Evolutionary conservation across 2,797 vertebrate genomes (phyloP).

Genomic region (Spea hammondii): DNA sequence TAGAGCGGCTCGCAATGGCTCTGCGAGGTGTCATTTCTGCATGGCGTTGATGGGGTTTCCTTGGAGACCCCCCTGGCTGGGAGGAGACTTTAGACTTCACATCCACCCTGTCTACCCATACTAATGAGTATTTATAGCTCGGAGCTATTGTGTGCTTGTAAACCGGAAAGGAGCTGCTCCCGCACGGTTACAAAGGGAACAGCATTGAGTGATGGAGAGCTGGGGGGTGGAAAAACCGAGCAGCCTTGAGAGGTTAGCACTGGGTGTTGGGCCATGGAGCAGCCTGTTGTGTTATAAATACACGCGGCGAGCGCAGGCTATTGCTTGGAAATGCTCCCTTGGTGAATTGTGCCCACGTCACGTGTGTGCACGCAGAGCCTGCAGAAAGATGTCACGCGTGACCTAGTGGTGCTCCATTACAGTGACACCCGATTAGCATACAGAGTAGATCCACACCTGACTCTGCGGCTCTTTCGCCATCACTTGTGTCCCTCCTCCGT

Average conservation of each 20-base stretch:
- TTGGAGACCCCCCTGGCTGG: conserved; percentile 19
- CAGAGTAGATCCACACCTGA: too few species aligned
- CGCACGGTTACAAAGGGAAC: conserved; percentile 8
- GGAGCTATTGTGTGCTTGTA: conserved; percentile 33
- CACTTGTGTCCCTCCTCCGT: not conserved
- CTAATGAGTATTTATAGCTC: conserved; percentile 43
- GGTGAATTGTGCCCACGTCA: not conserved
- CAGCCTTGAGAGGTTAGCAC: not conserved
- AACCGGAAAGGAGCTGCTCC: conserved; percentile 37
- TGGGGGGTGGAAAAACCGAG: not conserved
- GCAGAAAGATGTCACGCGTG: not conserved
- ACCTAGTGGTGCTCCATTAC: not conserved
- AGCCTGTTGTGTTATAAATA: too few species aligned
- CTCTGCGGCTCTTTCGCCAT: not conserved
- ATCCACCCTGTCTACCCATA: conserved; percentile 35
- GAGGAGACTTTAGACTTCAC: conserved; percentile 20
- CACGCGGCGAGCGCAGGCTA: too few species aligned
- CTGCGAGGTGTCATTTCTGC: not conserved
- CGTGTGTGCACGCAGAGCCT: not conserved
- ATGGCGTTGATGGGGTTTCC: conserved; percentile 3
- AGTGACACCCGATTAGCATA: too few species aligned
- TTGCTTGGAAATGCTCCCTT: not conserved
- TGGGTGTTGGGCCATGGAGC: too few species aligned
- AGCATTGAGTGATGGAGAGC: not conserved
- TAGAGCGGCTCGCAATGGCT: too few species aligned